These are phyloP conservation scores for Drosophila atripex DNA, from an alignment of 2,888 invertebrate genomes.

Conservation along the genomic window DNA sequence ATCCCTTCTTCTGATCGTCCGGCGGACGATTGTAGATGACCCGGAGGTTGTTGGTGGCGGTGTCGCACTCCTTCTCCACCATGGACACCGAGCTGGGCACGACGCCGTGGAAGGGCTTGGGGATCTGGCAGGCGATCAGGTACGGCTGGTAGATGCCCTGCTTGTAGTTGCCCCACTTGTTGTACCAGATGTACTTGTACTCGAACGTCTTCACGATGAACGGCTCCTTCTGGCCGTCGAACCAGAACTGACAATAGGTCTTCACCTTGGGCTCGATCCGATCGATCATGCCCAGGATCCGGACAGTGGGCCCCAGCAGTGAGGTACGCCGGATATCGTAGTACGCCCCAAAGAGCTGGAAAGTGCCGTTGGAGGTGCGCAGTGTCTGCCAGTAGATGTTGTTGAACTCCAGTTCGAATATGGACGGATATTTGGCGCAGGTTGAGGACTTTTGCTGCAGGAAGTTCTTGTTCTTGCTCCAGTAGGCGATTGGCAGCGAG, in stretches of 20 bases:
- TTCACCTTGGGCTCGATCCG: constrained; percentile 92
- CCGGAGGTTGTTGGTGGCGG: constrained; percentile 92
- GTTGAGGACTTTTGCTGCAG: constrained; percentile 86
- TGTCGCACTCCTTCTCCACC: constrained; percentile 93
- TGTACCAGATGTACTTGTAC: constrained; percentile 97
- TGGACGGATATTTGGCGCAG: constrained; percentile 93
- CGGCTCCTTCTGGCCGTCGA: constrained; percentile 92
- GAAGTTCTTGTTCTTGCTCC: constrained; percentile 91
- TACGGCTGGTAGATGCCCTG: constrained; percentile 96
- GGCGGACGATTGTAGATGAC: constrained; percentile 92
- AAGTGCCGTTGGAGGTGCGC: constrained; percentile 92
- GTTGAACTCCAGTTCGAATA: constrained; percentile 96
- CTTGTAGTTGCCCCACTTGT: constrained; percentile 97
- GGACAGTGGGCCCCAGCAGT: constrained; percentile 91
- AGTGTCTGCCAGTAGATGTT: constrained; percentile 97
- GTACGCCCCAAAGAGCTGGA: constrained; percentile 95
- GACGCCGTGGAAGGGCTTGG: constrained; percentile 88
- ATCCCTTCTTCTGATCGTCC: constrained; percentile 88
- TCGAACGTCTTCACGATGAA: constrained; percentile 92
- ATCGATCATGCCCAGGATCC: constrained; percentile 95
- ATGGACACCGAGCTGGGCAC: constrained; percentile 93
- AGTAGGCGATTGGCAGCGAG: constrained; percentile 93
- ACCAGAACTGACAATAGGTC: constrained; percentile 95
- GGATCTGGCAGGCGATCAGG: constrained; percentile 94
- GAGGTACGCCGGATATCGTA: constrained; percentile 92